phyloP scores from a whole-genome alignment of 2,113 vertebrate genomes.

The Tragelaphus strepsiceros region DNA sequence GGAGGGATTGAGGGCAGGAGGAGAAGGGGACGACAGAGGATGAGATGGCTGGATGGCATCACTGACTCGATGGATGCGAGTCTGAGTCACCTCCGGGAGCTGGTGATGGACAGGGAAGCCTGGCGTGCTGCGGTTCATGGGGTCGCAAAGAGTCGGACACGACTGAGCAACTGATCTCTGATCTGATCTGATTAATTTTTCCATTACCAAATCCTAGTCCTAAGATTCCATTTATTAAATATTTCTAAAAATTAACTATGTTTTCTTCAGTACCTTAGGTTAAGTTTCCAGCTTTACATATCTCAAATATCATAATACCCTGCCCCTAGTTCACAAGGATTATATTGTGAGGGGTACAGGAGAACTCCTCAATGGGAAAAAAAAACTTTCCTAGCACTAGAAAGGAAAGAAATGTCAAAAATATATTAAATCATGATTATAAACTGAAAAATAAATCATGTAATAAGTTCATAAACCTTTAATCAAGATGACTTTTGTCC shows the following conservation, averaged over 20 bases:
- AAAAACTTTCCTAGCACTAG: neutral
- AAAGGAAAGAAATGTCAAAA: conserved; percentile 1
- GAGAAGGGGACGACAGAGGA: too few species aligned
- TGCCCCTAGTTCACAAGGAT: neutral
- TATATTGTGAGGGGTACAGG: neutral
- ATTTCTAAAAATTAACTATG: neutral
- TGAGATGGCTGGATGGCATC: too few species aligned
- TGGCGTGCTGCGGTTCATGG: too few species aligned
- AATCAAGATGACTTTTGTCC: neutral
- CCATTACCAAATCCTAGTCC: neutral
- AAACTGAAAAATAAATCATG: neutral
- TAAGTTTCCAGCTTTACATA: neutral
- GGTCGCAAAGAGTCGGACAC: too few species aligned
- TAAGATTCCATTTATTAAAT: neutral
- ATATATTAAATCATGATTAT: neutral
- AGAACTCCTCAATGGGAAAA: neutral
- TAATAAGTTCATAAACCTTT: neutral
- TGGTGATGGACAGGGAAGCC: too few species aligned
- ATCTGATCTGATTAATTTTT: neutral
- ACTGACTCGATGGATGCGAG: too few species aligned
- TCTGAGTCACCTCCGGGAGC: too few species aligned
- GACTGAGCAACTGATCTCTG: too few species aligned
- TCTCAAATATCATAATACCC: neutral
- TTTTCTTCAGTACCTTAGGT: neutral
- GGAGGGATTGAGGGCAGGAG: too few species aligned